Evolutionary conservation across 1,140 invertebrate genomes (phyloP), one percentile per base, ranked within the genome.

Genomic region (Atta cephalotes): DNA sequence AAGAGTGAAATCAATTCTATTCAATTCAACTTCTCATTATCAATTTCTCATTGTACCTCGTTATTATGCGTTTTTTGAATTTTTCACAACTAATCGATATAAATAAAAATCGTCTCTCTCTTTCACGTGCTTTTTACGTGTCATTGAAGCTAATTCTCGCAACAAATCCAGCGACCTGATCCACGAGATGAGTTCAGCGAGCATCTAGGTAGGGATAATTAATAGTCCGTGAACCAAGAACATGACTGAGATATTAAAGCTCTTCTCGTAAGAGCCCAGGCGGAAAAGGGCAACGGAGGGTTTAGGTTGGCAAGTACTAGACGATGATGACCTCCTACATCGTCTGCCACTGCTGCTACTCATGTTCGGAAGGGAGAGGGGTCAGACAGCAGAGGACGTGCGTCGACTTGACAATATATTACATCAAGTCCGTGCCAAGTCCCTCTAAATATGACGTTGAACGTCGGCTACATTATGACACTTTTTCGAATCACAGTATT

Each of bases 351-450:
- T 49, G 28, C 12, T 28, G 51, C 80, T 74, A 51, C 9, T 62
- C 58, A 3, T 65, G 72, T 78, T 53, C 28, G n/a, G 6, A 14
- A 68, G 45, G 25, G 66, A 18, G 65, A 16, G 53, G 65, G 21
- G 1, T 25, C 4, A 25, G 80, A 31, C n/a, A 16, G 51, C 39
- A 49, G 62, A 45, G 51, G 84, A 78, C 60, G 63, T 39, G 63
- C 85, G 63, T 81, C 77, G 65, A 80, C 65, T 86, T 86, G 70
- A 84, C 84, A 85, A 85, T 77, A 85, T 85, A 65, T 79, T 68
- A 66, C 74, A 80, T 74, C 56, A 62, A 76, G 70, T 51, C 45
- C 70, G 18, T 84, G 80, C 70, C 80, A 84, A 84, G 80, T 84
- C n/a, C 45, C 70, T 84, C 56, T 63, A 84, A 84, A 76, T 76